Evolutionary conservation across 2,797 vertebrate species (phyloP).

Genomic region (Acanthurus tractus): DNA sequence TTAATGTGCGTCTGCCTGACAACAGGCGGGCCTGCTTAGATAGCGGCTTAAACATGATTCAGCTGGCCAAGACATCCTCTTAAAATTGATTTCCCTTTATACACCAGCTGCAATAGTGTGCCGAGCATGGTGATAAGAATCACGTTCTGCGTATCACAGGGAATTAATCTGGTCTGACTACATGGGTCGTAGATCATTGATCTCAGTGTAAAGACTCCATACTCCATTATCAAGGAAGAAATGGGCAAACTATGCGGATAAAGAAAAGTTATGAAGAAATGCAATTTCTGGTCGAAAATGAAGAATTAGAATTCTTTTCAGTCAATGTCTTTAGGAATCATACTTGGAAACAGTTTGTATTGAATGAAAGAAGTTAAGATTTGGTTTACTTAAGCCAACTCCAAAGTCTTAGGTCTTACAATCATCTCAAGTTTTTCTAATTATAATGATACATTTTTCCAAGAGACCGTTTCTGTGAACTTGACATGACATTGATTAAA

Average conservation of each 20-base stretch:
- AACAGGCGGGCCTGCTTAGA: constrained; percentile 63
- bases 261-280: constrained; percentile 44
- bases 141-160: constrained; percentile 71
- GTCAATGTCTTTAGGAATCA: constrained; percentile 17
- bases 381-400: neutral
- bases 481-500: constrained; percentile 3
- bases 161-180: constrained; percentile 77
- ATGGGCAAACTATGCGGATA: constrained; percentile 48
- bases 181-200: constrained; percentile 73
- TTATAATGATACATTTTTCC: neutral
- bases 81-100: constrained; percentile 81
- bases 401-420: neutral
- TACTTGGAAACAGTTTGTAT: constrained; percentile 8
- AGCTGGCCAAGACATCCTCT: constrained; percentile 64
- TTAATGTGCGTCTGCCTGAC: constrained; percentile 60
- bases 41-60: constrained; percentile 69
- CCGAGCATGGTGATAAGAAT: constrained; percentile 72
- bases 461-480: neutral
- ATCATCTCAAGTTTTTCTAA: neutral
- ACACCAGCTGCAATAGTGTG: constrained; percentile 75
- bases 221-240: constrained; percentile 60
- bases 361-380: neutral
- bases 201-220: constrained; percentile 61
- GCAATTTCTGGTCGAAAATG: constrained; percentile 32
- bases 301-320: constrained; percentile 26